Evolutionary conservation across 2,888 invertebrate genomes (phyloP), one percentile per base, ranked within the genome.

Genomic region (Drosophila crucigera): DNA sequence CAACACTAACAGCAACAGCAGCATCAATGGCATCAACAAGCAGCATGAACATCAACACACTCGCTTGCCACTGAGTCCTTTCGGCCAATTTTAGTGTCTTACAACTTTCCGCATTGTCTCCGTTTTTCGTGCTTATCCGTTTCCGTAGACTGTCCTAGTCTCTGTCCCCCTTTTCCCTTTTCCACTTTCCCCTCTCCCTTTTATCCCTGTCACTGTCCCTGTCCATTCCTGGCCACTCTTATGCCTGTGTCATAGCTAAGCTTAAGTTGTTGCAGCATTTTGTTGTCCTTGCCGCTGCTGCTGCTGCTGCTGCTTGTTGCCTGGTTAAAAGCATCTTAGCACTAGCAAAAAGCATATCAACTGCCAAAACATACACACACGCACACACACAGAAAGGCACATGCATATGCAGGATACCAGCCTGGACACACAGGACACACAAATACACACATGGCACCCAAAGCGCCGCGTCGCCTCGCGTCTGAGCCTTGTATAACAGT

Each of bases 51-150:
- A 76, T 78, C 78, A 79, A 80, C 80, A 80, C 64, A 68, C 74
- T 70, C 53, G 68, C 66, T 65, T 68, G 71, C 59, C 43, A 33
- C 55, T 75, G 81, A 84, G 81, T 88, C 83, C 83, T 83, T 81
- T 88, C 73, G 81, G 89, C 85, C 85, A 85, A 88, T 88, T 86
- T 88, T 82, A 88, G 84, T 86, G 83, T 80, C 86, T 86, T 82
- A 85, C 84, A 85, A 85, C 88, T 83, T 81, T 82, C 73, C 78
- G 80, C 87, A 84, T 89, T 88, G 84, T 89, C 83, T 89, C 85
- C 88, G 79, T 81, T 83, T 82, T 72, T 77, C 56, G 59, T 68
- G 76, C 80, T 81, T 80, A 78, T 72, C 76, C 78, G 41, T 70
- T 66, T 67, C 54, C 63, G 62, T 55, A 28, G 39, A 55, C 52